Conservation (phyloP, 2,888 invertebrate genomes). For the Rotaria sp. region DNA sequence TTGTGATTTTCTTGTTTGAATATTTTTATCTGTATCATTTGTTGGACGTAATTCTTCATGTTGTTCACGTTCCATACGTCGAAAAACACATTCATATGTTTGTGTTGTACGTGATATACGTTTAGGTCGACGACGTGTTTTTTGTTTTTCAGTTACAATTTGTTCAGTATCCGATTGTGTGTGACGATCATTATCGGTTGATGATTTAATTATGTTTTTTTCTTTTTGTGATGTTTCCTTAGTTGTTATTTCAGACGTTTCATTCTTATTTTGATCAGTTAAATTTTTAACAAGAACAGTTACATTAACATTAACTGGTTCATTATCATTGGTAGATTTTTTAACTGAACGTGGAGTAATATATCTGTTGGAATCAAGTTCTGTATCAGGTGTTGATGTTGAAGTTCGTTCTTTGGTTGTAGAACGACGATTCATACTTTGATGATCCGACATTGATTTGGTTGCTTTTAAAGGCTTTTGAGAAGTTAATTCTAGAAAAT, state of each 20-base stretch:
- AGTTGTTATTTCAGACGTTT: no score
- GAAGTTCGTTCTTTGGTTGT: background rate
- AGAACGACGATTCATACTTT: no score
- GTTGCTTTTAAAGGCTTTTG: background rate
- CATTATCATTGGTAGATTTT: background rate
- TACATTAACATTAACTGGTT: background rate
- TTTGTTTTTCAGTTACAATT: background rate
- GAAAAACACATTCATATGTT: background rate
- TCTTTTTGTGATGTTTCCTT: no score
- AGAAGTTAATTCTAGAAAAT: background rate
- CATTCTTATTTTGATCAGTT: no score
- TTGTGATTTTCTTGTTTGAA: background rate
- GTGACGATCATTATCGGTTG: background rate
- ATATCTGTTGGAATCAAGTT: background rate
- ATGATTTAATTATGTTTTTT: background rate
- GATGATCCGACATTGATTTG: background rate
- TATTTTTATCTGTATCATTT: background rate
- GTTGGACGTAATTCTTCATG: background rate
- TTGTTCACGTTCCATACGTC: background rate
- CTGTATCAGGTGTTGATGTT: background rate
- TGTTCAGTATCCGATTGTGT: background rate
- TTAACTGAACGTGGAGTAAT: background rate
- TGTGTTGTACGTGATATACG: slow-evolving; percentile 28
- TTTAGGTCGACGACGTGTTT: slow-evolving; percentile 16
- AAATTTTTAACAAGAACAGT: background rate